Conservation (phyloP, 2,888 invertebrate genomes). For the Scelioninae gen. 1 region DNA sequence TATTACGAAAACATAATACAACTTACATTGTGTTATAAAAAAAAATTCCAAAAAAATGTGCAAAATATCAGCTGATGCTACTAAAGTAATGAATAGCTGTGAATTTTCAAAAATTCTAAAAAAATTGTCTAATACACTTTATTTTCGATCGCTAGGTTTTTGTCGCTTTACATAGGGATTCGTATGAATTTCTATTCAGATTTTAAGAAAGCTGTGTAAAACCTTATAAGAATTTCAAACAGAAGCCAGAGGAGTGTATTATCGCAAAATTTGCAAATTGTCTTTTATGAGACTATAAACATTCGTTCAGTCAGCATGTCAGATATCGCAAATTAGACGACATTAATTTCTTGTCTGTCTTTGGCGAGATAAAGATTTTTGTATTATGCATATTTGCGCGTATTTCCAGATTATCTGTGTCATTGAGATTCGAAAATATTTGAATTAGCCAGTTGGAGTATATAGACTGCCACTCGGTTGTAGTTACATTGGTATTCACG, state of each 20-base stretch:
- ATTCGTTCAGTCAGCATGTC: slow-evolving; percentile 33
- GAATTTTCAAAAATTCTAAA: neutral
- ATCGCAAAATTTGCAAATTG: slow-evolving; percentile 47
- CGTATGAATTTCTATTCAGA: slow-evolving; percentile 45
- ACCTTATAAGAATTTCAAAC: slow-evolving; percentile 54
- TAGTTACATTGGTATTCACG: slow-evolving; percentile 43
- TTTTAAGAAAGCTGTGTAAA: slow-evolving; percentile 55
- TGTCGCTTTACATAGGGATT: slow-evolving; percentile 39
- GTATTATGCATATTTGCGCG: too few species aligned
- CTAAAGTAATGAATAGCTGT: neutral
- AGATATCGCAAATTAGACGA: slow-evolving; percentile 30
- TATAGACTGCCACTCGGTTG: neutral
- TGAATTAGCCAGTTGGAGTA: slow-evolving; percentile 15
- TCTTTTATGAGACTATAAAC: slow-evolving; percentile 49
- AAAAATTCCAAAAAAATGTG: too few species aligned
- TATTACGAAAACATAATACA: neutral
- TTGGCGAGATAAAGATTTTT: slow-evolving; percentile 10
- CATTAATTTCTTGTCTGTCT: slow-evolving; percentile 18
- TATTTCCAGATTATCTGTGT: neutral
- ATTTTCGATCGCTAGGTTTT: slow-evolving; percentile 34
- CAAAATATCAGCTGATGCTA: too few species aligned
- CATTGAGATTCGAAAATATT: slow-evolving; percentile 24
- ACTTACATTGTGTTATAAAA: too few species aligned
- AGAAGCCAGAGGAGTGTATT: slow-evolving; percentile 36
- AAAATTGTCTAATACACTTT: slow-evolving; percentile 21